Evolutionary conservation across 2,113 vertebrate genomes (phyloP).

Genomic region (Cyanoderma ruficeps): DNA sequence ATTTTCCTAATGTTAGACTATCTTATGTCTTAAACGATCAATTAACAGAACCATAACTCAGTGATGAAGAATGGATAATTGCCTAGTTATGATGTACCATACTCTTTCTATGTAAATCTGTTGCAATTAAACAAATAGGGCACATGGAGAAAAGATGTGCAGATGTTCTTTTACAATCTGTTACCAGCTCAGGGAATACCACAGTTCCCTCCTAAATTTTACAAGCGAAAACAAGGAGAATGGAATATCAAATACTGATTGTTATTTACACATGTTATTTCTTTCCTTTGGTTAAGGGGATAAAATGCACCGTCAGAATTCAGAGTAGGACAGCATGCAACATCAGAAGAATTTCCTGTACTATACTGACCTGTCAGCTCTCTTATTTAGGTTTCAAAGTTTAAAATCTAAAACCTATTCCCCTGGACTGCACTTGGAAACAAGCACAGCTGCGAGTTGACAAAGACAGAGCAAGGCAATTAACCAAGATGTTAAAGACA

Average conservation of each 20-base stretch:
- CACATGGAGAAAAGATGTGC: slow-evolving; percentile 66
- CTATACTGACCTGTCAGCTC: not conserved
- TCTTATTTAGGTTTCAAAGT: not conserved
- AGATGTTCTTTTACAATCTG: slow-evolving; percentile 74
- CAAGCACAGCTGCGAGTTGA: not conserved
- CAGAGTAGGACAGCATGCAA: not conserved
- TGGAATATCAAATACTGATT: not conserved
- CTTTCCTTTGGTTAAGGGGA: not conserved
- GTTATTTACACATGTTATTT: slow-evolving; percentile 25
- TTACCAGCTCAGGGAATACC: slow-evolving; percentile 61
- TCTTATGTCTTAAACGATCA: slow-evolving; percentile 73
- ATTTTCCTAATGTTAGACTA: slow-evolving; percentile 72
- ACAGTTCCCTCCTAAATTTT: slow-evolving; percentile 22
- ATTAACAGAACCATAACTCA: slow-evolving; percentile 75
- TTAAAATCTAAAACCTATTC: slow-evolving; percentile 11
- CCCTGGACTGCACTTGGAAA: not conserved
- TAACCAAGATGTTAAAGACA: not conserved
- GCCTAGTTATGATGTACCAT: slow-evolving; percentile 69
- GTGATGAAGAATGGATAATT: slow-evolving; percentile 76
- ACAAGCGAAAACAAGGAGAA: not conserved
- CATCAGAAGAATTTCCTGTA: not conserved
- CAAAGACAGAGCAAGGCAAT: not conserved
- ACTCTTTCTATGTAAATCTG: slow-evolving; percentile 70
- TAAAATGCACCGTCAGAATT: not conserved
- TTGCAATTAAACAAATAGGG: slow-evolving; percentile 75